These are phyloP conservation scores for Xyrauchen texanus DNA, from an alignment of 2,113 vertebrate genomes.

Conservation along the genomic window DNA sequence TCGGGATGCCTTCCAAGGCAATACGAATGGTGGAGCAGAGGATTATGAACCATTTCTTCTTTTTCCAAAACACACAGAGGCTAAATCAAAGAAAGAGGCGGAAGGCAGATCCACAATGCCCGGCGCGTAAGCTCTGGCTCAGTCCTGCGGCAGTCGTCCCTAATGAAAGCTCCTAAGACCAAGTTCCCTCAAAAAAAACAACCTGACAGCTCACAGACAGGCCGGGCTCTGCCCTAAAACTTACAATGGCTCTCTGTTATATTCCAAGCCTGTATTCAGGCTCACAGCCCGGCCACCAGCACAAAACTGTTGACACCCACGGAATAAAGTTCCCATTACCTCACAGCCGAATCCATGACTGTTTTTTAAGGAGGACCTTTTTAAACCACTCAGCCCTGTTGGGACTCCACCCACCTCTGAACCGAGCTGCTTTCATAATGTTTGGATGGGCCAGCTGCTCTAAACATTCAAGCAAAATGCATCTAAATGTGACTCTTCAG, in stretches of 20 bases:
- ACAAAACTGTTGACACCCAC: conserved; percentile 78
- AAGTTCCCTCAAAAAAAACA: conserved; percentile 31
- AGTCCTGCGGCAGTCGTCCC: conserved; percentile 67
- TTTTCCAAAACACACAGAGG: conserved; percentile 71
- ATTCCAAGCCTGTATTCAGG: conserved; percentile 63
- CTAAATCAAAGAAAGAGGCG: conserved; percentile 66
- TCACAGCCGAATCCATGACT: conserved; percentile 68
- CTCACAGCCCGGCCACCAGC: conserved; percentile 66
- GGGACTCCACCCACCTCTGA: conserved; percentile 67
- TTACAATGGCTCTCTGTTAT: conserved; percentile 77
- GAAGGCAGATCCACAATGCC: conserved; percentile 60
- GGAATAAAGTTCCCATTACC: conserved; percentile 79
- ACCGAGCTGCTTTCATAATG: conserved; percentile 62
- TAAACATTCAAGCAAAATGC: conserved; percentile 30
- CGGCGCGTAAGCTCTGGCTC: conserved; percentile 66
- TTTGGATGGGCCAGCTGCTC: conserved; percentile 57
- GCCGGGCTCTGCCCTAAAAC: conserved; percentile 48
- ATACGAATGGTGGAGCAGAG: conserved; percentile 68
- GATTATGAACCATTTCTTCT: conserved; percentile 69
- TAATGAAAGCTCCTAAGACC: conserved; percentile 71
- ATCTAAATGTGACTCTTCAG: conserved; percentile 36
- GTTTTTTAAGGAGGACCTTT: conserved; percentile 35
- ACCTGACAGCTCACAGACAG: conserved; percentile 38
- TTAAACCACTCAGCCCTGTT: conserved; percentile 50
- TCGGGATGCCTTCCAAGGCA: conserved; percentile 69